These are phyloP conservation scores for Passerina amoena DNA, from an alignment of 2,113 vertebrate species.

Conservation along the genomic window DNA sequence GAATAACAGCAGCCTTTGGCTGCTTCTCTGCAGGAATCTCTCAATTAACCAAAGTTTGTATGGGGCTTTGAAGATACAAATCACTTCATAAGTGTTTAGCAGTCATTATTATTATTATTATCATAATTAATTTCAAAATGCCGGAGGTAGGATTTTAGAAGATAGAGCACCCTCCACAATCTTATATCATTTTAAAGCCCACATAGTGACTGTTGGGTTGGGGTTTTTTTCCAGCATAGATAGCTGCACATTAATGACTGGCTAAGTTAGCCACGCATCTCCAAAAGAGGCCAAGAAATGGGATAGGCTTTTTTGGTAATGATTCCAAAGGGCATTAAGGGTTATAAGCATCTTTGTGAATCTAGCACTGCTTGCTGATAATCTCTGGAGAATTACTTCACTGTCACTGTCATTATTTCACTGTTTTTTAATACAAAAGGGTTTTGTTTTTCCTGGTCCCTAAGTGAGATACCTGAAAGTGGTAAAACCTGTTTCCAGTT, in stretches of 20 bases:
- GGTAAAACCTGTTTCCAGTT: neutral
- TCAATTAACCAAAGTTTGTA: slow-evolving; percentile 10
- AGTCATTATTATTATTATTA: slow-evolving; percentile 27
- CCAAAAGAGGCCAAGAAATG: neutral
- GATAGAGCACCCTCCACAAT: neutral
- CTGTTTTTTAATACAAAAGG: neutral
- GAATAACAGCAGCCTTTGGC: neutral
- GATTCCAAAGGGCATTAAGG: neutral
- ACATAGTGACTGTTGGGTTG: neutral
- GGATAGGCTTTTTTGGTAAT: neutral
- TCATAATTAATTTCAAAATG: slow-evolving; percentile 26
- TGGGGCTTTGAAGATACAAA: slow-evolving; percentile 21
- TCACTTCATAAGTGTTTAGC: slow-evolving; percentile 3
- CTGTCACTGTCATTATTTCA: neutral
- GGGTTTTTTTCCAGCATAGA: neutral
- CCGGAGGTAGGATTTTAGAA: neutral
- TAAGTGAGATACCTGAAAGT: neutral
- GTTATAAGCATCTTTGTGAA: neutral
- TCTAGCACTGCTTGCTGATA: neutral
- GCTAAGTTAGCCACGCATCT: neutral
- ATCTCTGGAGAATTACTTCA: neutral
- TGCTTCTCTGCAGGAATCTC: neutral
- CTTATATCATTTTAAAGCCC: neutral
- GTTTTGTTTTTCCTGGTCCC: neutral
- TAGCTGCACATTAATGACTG: neutral